Conservation (phyloP, 2,113 vertebrate species). For the Syrmaticus mikado region DNA sequence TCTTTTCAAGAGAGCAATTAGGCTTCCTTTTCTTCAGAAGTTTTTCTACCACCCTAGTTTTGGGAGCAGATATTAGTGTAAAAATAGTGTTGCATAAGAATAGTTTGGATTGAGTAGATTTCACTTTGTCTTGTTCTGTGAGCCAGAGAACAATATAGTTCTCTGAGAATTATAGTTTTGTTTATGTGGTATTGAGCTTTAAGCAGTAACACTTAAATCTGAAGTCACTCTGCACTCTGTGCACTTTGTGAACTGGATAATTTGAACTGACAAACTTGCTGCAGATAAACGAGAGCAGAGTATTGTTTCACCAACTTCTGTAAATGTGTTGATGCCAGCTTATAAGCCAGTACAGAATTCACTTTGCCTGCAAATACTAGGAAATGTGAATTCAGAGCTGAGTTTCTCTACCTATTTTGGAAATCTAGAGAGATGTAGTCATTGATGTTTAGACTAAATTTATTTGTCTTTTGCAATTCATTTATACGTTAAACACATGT, state of each 20-base stretch:
- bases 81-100: background rate
- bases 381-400: background rate
- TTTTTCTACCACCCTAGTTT: background rate
- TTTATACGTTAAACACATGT: background rate
- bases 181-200: background rate
- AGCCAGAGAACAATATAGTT: background rate
- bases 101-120: background rate
- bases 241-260: background rate
- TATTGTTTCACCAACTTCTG: background rate
- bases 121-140: background rate
- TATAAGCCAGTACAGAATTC: background rate
- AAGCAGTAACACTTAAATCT: background rate
- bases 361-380: background rate
- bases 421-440: background rate
- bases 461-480: background rate
- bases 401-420: background rate
- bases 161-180: background rate
- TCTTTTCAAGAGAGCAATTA: background rate
- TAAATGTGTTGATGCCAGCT: background rate
- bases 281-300: background rate
- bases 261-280: background rate
- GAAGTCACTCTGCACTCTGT: rapidly evolving
- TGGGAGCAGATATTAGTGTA: background rate
- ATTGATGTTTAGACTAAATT: background rate
- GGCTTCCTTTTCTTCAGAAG: background rate